Evolutionary conservation across 2,888 invertebrate genomes (phyloP), one percentile per base, ranked within the genome.

Genomic region (Sesamia inferens): DNA sequence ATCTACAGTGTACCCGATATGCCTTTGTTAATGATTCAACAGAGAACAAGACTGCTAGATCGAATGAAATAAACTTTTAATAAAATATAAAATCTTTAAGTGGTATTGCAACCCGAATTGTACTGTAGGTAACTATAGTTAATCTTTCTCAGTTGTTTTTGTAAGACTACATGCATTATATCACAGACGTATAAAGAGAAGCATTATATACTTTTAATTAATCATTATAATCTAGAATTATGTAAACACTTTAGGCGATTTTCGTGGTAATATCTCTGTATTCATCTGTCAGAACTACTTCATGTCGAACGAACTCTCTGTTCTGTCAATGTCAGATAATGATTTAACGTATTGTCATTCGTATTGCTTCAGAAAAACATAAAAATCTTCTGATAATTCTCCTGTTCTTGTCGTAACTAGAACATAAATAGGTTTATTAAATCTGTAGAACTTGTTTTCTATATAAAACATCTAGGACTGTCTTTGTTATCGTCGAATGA

Each of bases 301-400:
- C 64, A 65, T 51, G 31, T 65, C 48, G 64, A 14, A 65, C 51
- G n/a, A 5, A 51, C n/a, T n/a, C n/a, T 31, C 31, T 31, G 31
- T 31, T 31, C n/a, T 78, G 84, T 78, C 81, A 86, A 55, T 83
- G 85, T 86, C 80, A 83, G 44, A 54, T 71, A 61, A 76, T n/a
- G 73, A 74, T 74, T 76, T 76, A 82, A 71, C 74, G 71, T 71
- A 81, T 76, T 86, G 83, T 85, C 86, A 81, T 79, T 79, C 63
- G 6, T 74, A 76, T 44, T 79, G 68, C 70, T 71, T 70, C 62
- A 67, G 72, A 76, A 83, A 79, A 80, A 68, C 62, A 71, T 74
- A 72, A 71, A 79, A 84, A 78, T 82, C 84, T 73, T 68, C 51
- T 48, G 59, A 63, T 76, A 80, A 65, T 76, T 81, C 77, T 74